Conservation (phyloP, 2,888 invertebrate genomes). For the Drosophila affinis region DNA sequence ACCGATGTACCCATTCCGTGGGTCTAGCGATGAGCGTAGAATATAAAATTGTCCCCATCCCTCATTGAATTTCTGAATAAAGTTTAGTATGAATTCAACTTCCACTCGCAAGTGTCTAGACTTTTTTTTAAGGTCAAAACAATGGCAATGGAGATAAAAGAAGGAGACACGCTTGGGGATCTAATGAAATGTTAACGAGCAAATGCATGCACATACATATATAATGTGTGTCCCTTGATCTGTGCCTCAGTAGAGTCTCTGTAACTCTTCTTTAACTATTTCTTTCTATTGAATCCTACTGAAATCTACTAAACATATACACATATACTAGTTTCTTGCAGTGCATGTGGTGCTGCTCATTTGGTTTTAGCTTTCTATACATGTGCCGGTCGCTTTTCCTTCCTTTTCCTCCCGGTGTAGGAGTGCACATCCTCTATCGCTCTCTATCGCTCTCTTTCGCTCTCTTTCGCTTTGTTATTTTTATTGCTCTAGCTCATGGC, state of each 20-base stretch:
- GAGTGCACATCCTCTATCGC: constrained; percentile 2
- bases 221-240: no score
- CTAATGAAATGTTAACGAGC: no score
- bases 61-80: no score
- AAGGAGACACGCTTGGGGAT: not conserved
- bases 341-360: constrained; percentile 58
- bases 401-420: not conserved
- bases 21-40: no score
- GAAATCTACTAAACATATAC: not conserved
- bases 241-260: not conserved
- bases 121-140: no score
- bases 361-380: constrained; percentile 68
- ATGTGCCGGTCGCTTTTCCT: constrained; percentile 32
- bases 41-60: no score
- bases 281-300: no score
- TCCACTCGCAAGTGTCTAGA: no score
- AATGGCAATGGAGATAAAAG: not conserved
- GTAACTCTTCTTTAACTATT: no score
- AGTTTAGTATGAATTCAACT: no score
- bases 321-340: constrained; percentile 17
- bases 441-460: constrained; percentile 25
- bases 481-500: constrained; percentile 57
- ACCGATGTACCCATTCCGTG: no score
- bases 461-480: constrained; percentile 61
- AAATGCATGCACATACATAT: no score